Conservation (phyloP, 2,113 vertebrate genomes). For the Meriones unguiculatus region DNA sequence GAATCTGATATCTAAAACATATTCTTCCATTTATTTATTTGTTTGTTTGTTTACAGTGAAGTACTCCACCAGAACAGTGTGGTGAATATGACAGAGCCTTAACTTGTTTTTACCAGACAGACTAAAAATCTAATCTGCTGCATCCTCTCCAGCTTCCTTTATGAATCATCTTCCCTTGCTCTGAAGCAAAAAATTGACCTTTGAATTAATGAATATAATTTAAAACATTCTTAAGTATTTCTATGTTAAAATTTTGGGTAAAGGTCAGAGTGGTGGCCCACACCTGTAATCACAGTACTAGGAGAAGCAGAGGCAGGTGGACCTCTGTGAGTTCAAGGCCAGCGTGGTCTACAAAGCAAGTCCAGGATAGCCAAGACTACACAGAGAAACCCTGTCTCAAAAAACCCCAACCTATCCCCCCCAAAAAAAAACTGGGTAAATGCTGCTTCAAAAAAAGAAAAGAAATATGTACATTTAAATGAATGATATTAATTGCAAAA, state of each 20-base stretch:
- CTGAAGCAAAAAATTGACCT: conserved; percentile 22
- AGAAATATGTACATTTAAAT: conserved; percentile 19
- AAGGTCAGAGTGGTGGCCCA: neutral
- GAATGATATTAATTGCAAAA: neutral
- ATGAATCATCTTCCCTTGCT: conserved; percentile 22
- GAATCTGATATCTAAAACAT: conserved; percentile 18
- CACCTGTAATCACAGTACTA: no score
- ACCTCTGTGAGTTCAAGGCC: no score
- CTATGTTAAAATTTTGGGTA: conserved; percentile 31
- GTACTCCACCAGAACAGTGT: neutral
- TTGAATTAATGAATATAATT: neutral
- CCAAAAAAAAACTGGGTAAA: conserved; percentile 6
- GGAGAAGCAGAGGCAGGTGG: no score
- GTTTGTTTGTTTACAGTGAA: conserved; percentile 1
- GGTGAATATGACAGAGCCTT: neutral
- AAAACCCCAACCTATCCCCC: no score
- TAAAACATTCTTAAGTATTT: conserved; percentile 2
- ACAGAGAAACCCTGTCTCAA: no score
- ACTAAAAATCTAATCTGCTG: neutral
- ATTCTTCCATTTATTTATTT: neutral
- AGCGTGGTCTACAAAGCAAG: no score
- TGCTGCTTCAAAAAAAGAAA: neutral
- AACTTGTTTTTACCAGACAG: neutral
- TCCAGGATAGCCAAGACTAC: no score
- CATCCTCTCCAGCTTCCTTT: neutral